Percentiles rank a stretch among this genome's conserved stretches.
Evolutionary conservation across 2,113 vertebrate species (phyloP).

Genomic region (Nothobranchius kuhntae): DNA sequence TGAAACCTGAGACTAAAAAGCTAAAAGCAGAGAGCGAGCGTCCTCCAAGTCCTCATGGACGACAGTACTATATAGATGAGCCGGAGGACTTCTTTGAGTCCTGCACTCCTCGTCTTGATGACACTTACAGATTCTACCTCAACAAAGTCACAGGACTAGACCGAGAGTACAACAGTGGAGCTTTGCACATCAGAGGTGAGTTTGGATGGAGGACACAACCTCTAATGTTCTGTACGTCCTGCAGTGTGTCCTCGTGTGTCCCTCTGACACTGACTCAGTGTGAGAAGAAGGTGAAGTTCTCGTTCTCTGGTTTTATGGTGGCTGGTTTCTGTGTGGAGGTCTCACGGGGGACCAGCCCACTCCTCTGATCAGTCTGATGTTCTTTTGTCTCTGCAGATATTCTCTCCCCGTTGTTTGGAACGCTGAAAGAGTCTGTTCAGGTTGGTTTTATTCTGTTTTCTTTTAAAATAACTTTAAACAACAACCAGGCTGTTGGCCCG

Average conservation of each 20-base stretch:
- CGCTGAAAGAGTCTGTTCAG: conserved; percentile 92
- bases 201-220: background rate
- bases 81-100: conserved; percentile 83
- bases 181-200: conserved; percentile 92
- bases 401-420: conserved; percentile 95
- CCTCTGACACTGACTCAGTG: too few species aligned
- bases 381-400: conserved; percentile 82
- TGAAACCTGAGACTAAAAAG: conserved; percentile 61
- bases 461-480: background rate
- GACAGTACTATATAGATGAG: conserved; percentile 64
- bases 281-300: too few species aligned
- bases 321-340: fast-evolving
- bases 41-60: conserved; percentile 60
- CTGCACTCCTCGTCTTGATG: conserved; percentile 78
- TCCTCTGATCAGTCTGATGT: background rate
- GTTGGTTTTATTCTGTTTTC: conserved; percentile 62
- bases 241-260: too few species aligned
- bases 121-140: conserved; percentile 90
- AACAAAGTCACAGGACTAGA: conserved; percentile 92
- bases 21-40: conserved; percentile 60
- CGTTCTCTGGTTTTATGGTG: too few species aligned
- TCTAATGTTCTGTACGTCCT: too few species aligned
- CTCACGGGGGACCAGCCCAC: fast-evolving
- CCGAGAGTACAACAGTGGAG: conserved; percentile 85
- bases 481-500: background rate